phyloP scores from a whole-genome alignment of 2,797 vertebrate genomes.

The Darevskia mixta region DNA sequence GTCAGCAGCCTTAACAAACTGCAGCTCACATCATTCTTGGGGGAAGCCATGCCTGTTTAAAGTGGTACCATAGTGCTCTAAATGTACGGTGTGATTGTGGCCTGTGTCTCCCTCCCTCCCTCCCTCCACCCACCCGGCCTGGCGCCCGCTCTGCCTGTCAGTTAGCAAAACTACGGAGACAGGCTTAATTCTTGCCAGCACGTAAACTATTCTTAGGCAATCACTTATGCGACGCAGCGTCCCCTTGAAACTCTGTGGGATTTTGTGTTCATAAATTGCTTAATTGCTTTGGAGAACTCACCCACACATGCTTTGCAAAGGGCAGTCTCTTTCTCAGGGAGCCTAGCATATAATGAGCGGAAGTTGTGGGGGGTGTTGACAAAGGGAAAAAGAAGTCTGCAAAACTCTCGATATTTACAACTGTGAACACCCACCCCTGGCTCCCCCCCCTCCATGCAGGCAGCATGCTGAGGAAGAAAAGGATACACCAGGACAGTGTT shows the following conservation, averaged over 20 bases:
- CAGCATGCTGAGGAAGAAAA: background rate
- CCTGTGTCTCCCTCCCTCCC: background rate
- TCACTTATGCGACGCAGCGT: background rate
- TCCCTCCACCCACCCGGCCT: too few species aligned
- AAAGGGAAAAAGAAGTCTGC: background rate
- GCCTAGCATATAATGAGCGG: background rate
- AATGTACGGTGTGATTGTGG: too few species aligned
- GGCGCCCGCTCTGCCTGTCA: background rate
- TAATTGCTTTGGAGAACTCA: conserved; percentile 32
- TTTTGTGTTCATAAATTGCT: conserved; percentile 24
- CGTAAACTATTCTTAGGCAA: conserved; percentile 19
- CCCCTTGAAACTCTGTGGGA: conserved; percentile 26
- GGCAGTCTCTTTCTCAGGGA: background rate
- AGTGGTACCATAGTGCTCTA: too few species aligned
- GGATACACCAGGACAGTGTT: background rate
- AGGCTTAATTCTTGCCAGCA: background rate
- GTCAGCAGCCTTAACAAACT: too few species aligned
- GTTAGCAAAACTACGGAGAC: background rate
- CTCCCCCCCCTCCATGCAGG: background rate
- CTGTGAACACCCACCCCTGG: background rate
- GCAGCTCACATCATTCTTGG: too few species aligned
- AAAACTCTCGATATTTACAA: background rate
- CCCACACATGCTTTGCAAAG: background rate
- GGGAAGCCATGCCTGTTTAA: too few species aligned
- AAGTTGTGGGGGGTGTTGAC: background rate